Evolutionary conservation across 2,113 vertebrate genomes (phyloP).

Genomic region (Protomyctophum bolini): DNA sequence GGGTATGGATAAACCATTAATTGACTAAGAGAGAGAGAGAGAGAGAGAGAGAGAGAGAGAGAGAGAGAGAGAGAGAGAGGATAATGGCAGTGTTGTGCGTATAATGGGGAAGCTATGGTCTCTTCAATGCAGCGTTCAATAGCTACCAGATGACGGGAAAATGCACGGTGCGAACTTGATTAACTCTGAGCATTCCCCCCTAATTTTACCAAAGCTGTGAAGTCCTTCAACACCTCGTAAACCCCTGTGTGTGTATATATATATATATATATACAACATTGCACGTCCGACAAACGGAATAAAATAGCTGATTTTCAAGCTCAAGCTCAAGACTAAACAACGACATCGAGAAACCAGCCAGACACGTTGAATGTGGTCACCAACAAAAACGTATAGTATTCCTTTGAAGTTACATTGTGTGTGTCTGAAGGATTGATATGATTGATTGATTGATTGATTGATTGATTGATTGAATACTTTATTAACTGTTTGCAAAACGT

Average conservation of each 20-base stretch:
- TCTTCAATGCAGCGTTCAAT: conserved; percentile 62
- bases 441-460: too few relatives aligned
- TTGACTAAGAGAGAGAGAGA: neutral
- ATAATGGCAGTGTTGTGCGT: conserved; percentile 44
- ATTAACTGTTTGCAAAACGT: too few relatives aligned
- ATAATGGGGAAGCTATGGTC: conserved; percentile 50
- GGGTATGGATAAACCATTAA: too few relatives aligned
- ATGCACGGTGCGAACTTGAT: conserved; percentile 55
- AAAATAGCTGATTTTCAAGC: too few relatives aligned
- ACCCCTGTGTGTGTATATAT: conserved; percentile 24
- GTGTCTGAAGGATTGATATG: too few relatives aligned
- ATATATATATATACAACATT: conserved; percentile 33
- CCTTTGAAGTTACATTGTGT: too few relatives aligned
- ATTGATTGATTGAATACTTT: too few relatives aligned
- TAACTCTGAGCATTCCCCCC: conserved; percentile 58
- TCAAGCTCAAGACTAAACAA: too few relatives aligned
- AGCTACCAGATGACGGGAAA: conserved; percentile 66
- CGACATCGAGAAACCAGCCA: too few relatives aligned
- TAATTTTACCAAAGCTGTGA: conserved; percentile 51
- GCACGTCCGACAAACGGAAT: neutral
- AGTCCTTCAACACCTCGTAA: conserved; percentile 37
- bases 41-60: conserved; percentile 3
- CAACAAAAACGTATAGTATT: too few relatives aligned
- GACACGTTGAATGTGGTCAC: too few relatives aligned
- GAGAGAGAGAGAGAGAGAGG: neutral